phyloP scores from a whole-genome alignment of 2,113 vertebrate genomes.

The Saccopteryx leptura region DNA sequence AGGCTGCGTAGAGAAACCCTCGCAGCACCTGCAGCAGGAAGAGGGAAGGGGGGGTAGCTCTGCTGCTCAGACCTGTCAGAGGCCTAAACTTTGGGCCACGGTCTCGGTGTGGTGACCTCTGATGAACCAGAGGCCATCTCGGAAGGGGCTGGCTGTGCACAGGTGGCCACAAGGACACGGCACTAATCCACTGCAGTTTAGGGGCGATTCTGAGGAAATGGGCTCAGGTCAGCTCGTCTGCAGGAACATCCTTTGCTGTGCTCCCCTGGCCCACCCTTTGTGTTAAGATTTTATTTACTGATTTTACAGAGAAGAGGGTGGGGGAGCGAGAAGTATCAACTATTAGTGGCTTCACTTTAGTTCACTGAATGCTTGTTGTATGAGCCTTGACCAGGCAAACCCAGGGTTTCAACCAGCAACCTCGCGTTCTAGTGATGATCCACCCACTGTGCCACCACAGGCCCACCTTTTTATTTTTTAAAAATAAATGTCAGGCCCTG shows the following conservation, averaged over 20 bases:
- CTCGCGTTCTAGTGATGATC: too few relatives aligned
- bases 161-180: rapidly evolving
- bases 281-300: too few relatives aligned
- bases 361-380: too few relatives aligned
- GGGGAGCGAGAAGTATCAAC: too few relatives aligned
- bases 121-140: neutral
- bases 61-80: neutral
- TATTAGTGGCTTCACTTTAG: too few relatives aligned
- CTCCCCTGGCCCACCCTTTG: neutral
- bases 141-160: neutral
- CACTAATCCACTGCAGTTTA: neutral
- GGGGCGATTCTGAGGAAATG: neutral
- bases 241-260: neutral
- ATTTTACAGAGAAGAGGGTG: too few relatives aligned
- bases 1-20: neutral
- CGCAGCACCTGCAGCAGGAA: neutral
- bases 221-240: neutral
- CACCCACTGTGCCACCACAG: too few relatives aligned
- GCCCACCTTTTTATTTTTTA: neutral
- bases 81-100: neutral
- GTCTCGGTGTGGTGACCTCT: neutral
- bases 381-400: too few relatives aligned
- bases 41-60: too few relatives aligned
- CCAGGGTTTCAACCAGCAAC: too few relatives aligned
- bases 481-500: neutral